Evolutionary conservation across 2,888 invertebrate species (phyloP).

Genomic region (Nephrotoma appendiculata): DNA sequence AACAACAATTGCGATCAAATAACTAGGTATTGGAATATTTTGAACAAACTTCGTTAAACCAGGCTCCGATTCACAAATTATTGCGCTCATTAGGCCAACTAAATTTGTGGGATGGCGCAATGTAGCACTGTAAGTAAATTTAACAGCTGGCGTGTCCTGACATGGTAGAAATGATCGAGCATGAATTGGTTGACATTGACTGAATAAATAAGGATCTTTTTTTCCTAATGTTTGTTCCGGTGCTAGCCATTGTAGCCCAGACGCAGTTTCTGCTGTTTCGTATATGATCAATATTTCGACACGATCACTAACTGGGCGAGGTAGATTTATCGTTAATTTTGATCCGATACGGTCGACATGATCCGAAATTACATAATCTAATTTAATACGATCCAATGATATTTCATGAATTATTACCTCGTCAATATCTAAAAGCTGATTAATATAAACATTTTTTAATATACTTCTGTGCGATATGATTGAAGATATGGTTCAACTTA

Average conservation of each 20-base stretch:
- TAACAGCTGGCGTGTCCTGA: slow-evolving; percentile 84
- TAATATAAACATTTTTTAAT: slow-evolving; percentile 16
- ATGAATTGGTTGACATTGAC: slow-evolving; percentile 78
- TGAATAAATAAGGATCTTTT: slow-evolving; percentile 70
- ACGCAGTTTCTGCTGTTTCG: slow-evolving; percentile 59
- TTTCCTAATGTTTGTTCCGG: slow-evolving; percentile 80
- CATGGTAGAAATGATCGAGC: slow-evolving; percentile 82
- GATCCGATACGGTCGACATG: slow-evolving; percentile 56
- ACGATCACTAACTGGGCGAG: slow-evolving; percentile 35
- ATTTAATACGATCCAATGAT: slow-evolving; percentile 26
- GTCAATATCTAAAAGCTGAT: slow-evolving; percentile 62
- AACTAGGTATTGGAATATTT: slow-evolving; percentile 74
- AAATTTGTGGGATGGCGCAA: slow-evolving; percentile 58
- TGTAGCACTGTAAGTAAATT: slow-evolving; percentile 66
- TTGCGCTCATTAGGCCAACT: slow-evolving; percentile 80
- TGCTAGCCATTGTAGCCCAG: slow-evolving; percentile 80
- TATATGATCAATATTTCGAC: slow-evolving; percentile 46
- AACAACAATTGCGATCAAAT: slow-evolving; percentile 78
- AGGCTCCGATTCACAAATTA: slow-evolving; percentile 32
- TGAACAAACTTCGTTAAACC: slow-evolving; percentile 48
- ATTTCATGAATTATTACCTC: slow-evolving; percentile 52
- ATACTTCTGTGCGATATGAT: not conserved
- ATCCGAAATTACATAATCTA: slow-evolving; percentile 46
- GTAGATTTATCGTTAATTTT: slow-evolving; percentile 55
- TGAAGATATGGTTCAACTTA: slow-evolving; percentile 29